Conservation (phyloP, 2,113 vertebrate species). For the Menidia beryllina region DNA sequence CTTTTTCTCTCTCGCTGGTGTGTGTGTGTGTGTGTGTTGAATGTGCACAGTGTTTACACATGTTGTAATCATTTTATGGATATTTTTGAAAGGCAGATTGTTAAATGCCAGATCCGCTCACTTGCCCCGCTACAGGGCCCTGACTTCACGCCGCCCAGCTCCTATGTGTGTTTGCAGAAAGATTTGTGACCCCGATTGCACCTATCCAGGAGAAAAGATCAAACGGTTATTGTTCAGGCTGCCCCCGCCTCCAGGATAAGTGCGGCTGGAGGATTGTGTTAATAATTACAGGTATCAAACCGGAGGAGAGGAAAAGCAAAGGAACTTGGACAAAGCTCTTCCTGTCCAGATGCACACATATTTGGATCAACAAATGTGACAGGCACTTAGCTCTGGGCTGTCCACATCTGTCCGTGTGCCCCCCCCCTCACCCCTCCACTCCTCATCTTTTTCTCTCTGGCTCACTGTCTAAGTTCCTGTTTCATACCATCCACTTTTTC, state of each 20-base stretch:
- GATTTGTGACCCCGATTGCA: conserved; percentile 60
- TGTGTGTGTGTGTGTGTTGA: conserved; percentile 26
- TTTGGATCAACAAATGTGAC: conserved; percentile 59
- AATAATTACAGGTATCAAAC: conserved; percentile 64
- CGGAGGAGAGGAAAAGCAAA: background rate
- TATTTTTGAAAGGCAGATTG: conserved; percentile 68
- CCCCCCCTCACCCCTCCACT: too few species aligned
- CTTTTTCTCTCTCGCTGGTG: background rate
- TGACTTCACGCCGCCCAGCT: conserved; percentile 19
- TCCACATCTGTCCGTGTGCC: conserved; percentile 51
- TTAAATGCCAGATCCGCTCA: conserved; percentile 64
- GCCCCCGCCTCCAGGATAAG: conserved; percentile 39
- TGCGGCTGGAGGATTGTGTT: conserved; percentile 46
- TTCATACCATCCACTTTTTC: conserved; percentile 72
- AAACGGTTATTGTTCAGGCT: conserved; percentile 46
- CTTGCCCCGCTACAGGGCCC: conserved; percentile 48
- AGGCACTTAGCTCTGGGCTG: conserved; percentile 41
- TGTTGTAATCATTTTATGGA: conserved; percentile 76
- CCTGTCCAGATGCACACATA: conserved; percentile 59
- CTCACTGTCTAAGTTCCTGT: conserved; percentile 59
- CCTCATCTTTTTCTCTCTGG: conserved; percentile 45
- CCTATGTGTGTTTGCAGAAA: conserved; percentile 26
- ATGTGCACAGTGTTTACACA: conserved; percentile 73
- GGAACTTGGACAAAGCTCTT: conserved; percentile 16
- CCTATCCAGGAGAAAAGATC: conserved; percentile 54